phyloP scores from a whole-genome alignment of 2,113 vertebrate species.

The Herpailurus yagouaroundi region DNA sequence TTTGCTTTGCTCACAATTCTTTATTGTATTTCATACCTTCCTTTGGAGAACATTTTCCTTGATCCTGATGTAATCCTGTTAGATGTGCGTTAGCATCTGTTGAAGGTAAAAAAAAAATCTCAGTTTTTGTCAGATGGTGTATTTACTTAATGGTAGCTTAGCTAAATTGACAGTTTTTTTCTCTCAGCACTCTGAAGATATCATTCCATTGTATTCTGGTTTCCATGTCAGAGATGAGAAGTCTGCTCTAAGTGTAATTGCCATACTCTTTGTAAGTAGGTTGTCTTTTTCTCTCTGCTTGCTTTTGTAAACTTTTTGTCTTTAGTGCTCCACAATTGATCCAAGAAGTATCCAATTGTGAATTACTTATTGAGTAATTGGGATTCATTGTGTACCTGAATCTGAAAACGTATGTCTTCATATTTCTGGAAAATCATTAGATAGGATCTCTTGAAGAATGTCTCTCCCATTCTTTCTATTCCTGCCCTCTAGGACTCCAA shows the following conservation, averaged over 20 bases:
- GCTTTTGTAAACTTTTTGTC: conserved; percentile 7
- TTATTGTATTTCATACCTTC: not conserved
- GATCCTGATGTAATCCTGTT: not conserved
- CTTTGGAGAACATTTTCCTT: conserved; percentile 21
- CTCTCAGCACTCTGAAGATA: conserved; percentile 6
- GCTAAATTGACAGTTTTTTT: not conserved
- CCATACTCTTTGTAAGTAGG: not conserved
- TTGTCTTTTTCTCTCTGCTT: conserved; percentile 1
- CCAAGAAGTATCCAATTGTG: not conserved
- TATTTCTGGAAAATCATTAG: conserved; percentile 25
- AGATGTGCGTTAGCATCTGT: conserved; percentile 1
- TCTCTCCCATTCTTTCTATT: not conserved
- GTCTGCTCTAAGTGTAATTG: not conserved
- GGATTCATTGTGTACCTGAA: not conserved
- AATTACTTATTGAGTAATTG: not conserved
- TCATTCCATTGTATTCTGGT: not conserved
- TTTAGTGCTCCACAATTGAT: not conserved
- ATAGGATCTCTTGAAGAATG: not conserved
- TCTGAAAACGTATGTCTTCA: not conserved
- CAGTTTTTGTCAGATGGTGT: not conserved
- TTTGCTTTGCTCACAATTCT: not conserved
- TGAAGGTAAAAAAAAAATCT: not conserved
- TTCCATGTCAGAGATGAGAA: not conserved
- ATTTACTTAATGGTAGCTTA: not conserved
- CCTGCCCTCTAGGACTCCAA: not conserved